Conservation (phyloP, 1,140 invertebrate genomes). For the Metopolophium dirhodum region DNA sequence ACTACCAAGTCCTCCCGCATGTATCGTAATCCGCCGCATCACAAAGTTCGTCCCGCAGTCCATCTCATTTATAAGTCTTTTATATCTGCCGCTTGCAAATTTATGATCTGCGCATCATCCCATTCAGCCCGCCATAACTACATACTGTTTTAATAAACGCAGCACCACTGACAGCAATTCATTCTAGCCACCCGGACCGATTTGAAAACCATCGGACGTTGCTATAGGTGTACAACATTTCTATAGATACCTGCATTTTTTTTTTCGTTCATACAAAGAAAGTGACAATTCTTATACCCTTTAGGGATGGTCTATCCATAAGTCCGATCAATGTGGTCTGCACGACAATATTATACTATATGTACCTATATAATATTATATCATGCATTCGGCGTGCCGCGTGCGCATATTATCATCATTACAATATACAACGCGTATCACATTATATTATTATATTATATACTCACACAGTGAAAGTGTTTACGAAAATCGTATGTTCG, state of each 20-base stretch:
- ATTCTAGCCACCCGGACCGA: neutral
- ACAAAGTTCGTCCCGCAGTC: neutral
- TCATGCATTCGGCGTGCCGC: no score
- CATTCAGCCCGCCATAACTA: neutral
- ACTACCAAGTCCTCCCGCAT: no score
- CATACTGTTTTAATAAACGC: neutral
- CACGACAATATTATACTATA: no score
- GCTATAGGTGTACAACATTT: neutral
- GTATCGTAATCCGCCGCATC: no score
- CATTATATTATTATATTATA: neutral
- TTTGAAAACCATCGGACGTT: neutral
- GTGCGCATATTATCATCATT: neutral
- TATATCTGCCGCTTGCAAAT: neutral
- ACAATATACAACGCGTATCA: neutral
- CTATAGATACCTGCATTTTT: neutral
- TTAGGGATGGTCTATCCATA: no score
- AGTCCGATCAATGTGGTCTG: no score
- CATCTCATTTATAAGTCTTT: neutral
- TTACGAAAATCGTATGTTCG: neutral
- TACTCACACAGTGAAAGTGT: neutral
- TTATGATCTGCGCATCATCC: neutral
- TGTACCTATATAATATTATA: no score
- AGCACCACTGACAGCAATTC: neutral
- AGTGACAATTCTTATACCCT: neutral
- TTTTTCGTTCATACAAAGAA: neutral